Percentiles rank a stretch among this genome's conserved stretches.
Evolutionary conservation across 2,888 invertebrate species (phyloP).

Genomic region (Rhaphigaster nebulosa): DNA sequence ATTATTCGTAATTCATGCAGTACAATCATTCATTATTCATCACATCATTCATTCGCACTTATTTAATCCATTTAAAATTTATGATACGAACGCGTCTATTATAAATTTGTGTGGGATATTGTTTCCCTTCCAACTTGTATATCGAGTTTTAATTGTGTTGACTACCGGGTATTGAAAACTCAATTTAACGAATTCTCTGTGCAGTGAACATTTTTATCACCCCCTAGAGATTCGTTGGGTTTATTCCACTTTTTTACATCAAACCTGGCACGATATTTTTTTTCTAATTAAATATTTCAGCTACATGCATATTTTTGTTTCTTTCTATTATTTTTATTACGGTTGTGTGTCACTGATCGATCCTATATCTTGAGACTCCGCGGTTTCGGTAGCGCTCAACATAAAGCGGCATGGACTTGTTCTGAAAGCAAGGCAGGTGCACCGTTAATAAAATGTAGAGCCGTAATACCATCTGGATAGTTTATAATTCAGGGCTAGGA

Average conservation of each 20-base stretch:
- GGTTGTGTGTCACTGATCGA: not conserved
- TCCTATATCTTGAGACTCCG: not conserved
- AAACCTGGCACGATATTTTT: not conserved
- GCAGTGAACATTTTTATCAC: not conserved
- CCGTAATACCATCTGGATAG: slow-evolving; percentile 34
- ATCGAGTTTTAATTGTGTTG: not conserved
- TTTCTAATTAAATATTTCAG: not conserved
- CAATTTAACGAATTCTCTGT: slow-evolving; percentile 4
- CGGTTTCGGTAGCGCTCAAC: not conserved
- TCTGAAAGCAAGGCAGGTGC: slow-evolving; percentile 22
- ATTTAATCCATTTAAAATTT: not conserved
- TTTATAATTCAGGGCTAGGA: not conserved
- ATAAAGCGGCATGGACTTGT: not conserved
- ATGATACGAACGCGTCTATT: not conserved
- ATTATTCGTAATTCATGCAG: too few relatives aligned
- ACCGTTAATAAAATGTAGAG: slow-evolving; percentile 35
- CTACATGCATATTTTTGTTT: not conserved
- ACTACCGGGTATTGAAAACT: not conserved
- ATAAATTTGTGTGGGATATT: not conserved
- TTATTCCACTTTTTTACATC: not conserved
- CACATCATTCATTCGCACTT: too few relatives aligned
- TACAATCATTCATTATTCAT: not conserved
- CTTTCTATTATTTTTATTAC: not conserved
- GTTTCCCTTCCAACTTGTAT: not conserved
- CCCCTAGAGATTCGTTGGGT: not conserved